Evolutionary conservation across 2,797 vertebrate genomes (phyloP).

Genomic region (Alosa sapidissima): DNA sequence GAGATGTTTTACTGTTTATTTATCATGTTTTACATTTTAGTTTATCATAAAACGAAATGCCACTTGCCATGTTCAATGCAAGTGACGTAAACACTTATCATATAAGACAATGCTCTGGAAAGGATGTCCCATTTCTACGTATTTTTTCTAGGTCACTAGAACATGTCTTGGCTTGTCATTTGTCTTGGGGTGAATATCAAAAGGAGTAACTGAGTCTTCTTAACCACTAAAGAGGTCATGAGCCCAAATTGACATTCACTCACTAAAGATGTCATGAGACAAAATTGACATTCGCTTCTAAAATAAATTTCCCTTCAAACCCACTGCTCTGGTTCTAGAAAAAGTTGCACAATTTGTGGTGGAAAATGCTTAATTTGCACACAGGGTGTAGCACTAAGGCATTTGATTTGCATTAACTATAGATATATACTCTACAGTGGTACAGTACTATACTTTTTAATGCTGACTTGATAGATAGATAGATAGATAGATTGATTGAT

Average conservation of each 20-base stretch:
- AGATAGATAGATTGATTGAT: no score
- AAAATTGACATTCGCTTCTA: neutral
- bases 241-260: neutral
- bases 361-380: neutral
- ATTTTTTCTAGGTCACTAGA: constrained; percentile 18
- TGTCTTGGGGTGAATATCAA: neutral
- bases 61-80: neutral
- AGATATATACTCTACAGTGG: no score
- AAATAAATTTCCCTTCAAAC: neutral
- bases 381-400: neutral
- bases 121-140: neutral
- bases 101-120: neutral
- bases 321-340: neutral
- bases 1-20: no score
- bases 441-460: no score
- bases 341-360: neutral
- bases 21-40: no score
- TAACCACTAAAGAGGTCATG: neutral
- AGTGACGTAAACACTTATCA: neutral
- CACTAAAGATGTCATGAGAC: constrained; percentile 14
- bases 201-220: neutral
- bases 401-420: no score
- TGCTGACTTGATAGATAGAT: no score
- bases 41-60: neutral
- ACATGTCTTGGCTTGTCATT: neutral